Evolutionary conservation across 1,140 invertebrate species (phyloP), one percentile per base, ranked within the genome.

Genomic region (Pseudomyrmex dendroicus): DNA sequence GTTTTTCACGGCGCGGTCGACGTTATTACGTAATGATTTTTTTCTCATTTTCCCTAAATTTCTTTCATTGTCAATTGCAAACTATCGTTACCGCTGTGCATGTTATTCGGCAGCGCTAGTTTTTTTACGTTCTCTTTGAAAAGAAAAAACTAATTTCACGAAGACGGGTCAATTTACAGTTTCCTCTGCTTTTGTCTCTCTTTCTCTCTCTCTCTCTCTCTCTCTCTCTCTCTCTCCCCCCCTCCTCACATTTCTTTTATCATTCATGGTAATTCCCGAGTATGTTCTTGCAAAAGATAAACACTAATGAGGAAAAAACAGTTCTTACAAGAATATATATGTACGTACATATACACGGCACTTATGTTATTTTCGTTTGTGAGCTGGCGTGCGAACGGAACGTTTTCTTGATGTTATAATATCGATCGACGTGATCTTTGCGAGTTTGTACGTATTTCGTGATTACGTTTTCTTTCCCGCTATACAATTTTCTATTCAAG

Each of bases 371-470:
- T 61, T 72, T 72, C n/a, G 48, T 76, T 25, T n/a, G 48, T 20
- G 25, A 12, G 12, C 22, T 83, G 52, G 73, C 52, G 25, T 78
- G 63, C 52, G 46, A 62, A 78, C 63, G n/a, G 8, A 54, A 67
- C 82, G 22, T 61, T 84, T 78, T 46, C 46, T 84, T 54, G 8
- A 13, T n/a, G 25, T 57, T 54, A 62, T 35, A 35, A 35, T 54
- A 74, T 74, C 57, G 59, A 63, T 56, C 35, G 61, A 63, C 9
- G 25, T 61, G 54, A 84, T 86, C 44, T 80, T 72, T 80, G 56
- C 44, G 46, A 72, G 56, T 72, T 78, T 48, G 46, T 17, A 66
- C n/a, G 5, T 73, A 62, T 68, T 25, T 57, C 35, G 20, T 48
- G 50, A 44, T 59, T 25, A 22, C 44, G 56, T 84, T 74, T 61